Percentiles rank a stretch among this genome's conserved stretches.
Conservation (phyloP, 2,888 invertebrate species). For the Andrena chrysosceles region DNA sequence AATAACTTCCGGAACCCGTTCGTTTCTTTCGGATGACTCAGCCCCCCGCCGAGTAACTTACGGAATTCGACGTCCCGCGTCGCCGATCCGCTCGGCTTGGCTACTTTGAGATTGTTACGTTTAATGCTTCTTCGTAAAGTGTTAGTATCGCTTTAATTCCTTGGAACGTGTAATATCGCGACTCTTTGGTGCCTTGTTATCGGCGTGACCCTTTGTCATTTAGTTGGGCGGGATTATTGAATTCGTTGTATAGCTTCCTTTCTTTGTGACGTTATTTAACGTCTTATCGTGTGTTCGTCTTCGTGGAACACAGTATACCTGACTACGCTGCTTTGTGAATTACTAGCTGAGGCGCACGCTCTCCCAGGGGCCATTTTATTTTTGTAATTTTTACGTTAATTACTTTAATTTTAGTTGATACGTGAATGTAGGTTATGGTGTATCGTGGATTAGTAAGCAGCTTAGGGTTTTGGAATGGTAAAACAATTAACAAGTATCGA, state of each 20-base stretch:
- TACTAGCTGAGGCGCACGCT: too few relatives aligned
- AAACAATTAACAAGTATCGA: too few relatives aligned
- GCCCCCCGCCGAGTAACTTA: neutral
- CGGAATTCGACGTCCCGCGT: neutral
- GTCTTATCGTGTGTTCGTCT: too few relatives aligned
- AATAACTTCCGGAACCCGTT: constrained; percentile 20
- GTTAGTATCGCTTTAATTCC: neutral
- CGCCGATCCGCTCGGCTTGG: neutral
- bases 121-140: constrained; percentile 19
- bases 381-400: too few relatives aligned
- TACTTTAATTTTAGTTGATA: too few relatives aligned
- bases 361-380: too few relatives aligned
- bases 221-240: neutral
- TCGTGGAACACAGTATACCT: too few relatives aligned
- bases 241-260: neutral
- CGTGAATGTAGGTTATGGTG: too few relatives aligned
- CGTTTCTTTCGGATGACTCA: constrained; percentile 26
- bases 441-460: too few relatives aligned
- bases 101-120: constrained; percentile 12
- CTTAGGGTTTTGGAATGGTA: too few relatives aligned
- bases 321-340: too few relatives aligned
- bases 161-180: neutral
- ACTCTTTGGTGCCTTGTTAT: neutral
- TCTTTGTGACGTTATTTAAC: neutral
- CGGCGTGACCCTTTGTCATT: neutral